phyloP scores from a whole-genome alignment of 2,888 invertebrate genomes.

The Campaea margaritaria region DNA sequence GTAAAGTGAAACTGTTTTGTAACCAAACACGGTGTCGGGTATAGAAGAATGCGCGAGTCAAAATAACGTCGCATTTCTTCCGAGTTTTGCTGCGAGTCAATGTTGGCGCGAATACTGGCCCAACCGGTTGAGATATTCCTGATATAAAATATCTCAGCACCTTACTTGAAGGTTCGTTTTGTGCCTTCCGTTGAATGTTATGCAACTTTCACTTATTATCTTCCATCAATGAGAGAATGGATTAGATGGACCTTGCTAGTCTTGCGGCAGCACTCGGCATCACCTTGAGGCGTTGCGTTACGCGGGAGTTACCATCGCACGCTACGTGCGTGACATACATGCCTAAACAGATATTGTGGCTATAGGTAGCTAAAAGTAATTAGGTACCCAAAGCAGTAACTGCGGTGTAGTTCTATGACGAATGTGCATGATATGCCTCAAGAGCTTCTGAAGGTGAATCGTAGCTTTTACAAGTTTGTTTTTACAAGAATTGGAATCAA shows the following conservation, averaged over 20 bases:
- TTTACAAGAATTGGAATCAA: too few relatives aligned
- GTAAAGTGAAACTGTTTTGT: conserved; percentile 68
- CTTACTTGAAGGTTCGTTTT: conserved; percentile 35
- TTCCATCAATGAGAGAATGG: conserved; percentile 66
- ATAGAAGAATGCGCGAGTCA: conserved; percentile 16
- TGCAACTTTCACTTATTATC: conserved; percentile 69
- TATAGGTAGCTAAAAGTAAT: conserved; percentile 5
- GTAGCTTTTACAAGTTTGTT: too few relatives aligned
- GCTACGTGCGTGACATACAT: conserved; percentile 25
- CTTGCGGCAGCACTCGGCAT: conserved; percentile 36
- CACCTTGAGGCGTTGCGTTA: conserved; percentile 67
- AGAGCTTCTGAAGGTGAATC: not conserved
- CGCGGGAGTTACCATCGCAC: conserved; percentile 19
- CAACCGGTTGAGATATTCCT: conserved; percentile 37
- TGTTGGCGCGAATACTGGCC: conserved; percentile 32
- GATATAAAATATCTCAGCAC: conserved; percentile 25
- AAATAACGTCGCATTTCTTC: conserved; percentile 20
- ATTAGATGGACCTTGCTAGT: conserved; percentile 71
- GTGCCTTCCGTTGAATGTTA: conserved; percentile 34
- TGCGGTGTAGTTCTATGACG: not conserved
- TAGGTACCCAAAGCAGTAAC: not conserved
- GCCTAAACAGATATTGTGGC: conserved; percentile 7
- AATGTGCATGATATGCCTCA: not conserved
- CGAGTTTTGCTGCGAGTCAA: conserved; percentile 29
- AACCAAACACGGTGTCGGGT: conserved; percentile 20